Evolutionary conservation across 2,888 invertebrate genomes (phyloP), one percentile per base, ranked within the genome.

Genomic region (Megastigmus dorsalis): DNA sequence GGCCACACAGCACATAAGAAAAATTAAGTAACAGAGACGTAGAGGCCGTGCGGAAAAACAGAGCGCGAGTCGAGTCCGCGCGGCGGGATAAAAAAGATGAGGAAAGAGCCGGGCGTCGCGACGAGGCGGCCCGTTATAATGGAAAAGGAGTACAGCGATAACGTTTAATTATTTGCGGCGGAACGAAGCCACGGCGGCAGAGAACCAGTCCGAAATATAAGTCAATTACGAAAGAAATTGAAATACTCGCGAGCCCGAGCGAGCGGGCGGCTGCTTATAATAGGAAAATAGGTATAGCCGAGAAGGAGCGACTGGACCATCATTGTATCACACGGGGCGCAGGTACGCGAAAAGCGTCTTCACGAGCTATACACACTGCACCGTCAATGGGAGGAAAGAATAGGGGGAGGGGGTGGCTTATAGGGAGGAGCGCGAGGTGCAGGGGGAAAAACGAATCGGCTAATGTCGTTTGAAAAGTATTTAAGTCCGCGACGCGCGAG

Each of bases 401-500:
- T 6, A 10, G 57, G 7, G 41, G 9, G 30, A 30, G 55, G 55
- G 20, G 2, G 6, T 9, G 52, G 7, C 36, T 57, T 38, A 38
- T 28, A 28, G 43, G 15, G 18, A 6, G 1, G 38, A 30, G 18
- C 30, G 43, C 0, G 28, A 54, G 65, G 18, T 6, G 26, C 52
- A 15, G n/a, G 15, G 18, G 45, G 20, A 45, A 33, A 59, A 20
- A n/a, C 30, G 57, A 52, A 59, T 66, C 38, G 59, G 66, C 13
- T 63, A 63, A 71, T 48, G 63, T 63, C 71, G 55, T 55, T 71
- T 71, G 57, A 71, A 63, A 71, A 43, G 55, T 28, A 48, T 57
- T 68, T 48, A 36, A 68, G 57, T 41, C 48, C 9, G 43, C 20
- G 7, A 7, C 52, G n/a, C 45, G 33, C 66, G 28, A 10, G 55